Base-by-base conservation (phyloP, 2,888 invertebrate genomes). In the Xylota sylvarum region DNA sequence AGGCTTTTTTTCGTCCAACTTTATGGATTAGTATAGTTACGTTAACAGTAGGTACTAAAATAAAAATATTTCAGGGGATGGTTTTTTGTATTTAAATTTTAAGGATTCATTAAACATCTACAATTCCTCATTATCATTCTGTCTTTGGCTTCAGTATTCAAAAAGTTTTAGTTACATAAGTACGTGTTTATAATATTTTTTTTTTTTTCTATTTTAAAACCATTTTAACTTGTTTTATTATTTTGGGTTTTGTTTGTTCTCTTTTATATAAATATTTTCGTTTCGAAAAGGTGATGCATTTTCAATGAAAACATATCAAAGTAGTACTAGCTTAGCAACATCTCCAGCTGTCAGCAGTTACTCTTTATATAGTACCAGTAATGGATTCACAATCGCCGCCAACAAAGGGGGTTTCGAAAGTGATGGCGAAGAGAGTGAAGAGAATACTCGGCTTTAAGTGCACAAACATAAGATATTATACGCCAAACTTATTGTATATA, bases 271-370 rank as follows among this genome's bases (percentile, higher is more conserved):
- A 19, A 58, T 27, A 70, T 30, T 40, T 56, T 23, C 37, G 72
- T 12, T 83, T 52, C 56, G 35, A 56, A 82, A 91, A 92, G 92
- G 92, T 90, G 92, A 92, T 89, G 92, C 92, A 89, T 91, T 91
- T 90, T 92, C 92, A 89, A 91, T 92, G 91, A 92, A 92, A 92
- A 92, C 92, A 65, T 92, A 91, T 91, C 92, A 92, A 90, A 92
- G 92, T 91, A 90, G 91, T 89, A 92, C 92, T 91, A 92, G 92
- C 90, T 92, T 93, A 91, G 92, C 92, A 88, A 93, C 92, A 87
- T 92, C 92, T 83, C 90, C 92, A 89, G 92, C 92, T 85, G 90
- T 91, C 88, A 92, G 92, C 90, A 91, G 90, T 90, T 90, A 91
- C 89, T 92, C 92, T 78, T 89, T 92, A 60, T 91, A 91, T 90